phyloP scores from a whole-genome alignment of 2,113 vertebrate species.

The Emydura subglobosa region DNA sequence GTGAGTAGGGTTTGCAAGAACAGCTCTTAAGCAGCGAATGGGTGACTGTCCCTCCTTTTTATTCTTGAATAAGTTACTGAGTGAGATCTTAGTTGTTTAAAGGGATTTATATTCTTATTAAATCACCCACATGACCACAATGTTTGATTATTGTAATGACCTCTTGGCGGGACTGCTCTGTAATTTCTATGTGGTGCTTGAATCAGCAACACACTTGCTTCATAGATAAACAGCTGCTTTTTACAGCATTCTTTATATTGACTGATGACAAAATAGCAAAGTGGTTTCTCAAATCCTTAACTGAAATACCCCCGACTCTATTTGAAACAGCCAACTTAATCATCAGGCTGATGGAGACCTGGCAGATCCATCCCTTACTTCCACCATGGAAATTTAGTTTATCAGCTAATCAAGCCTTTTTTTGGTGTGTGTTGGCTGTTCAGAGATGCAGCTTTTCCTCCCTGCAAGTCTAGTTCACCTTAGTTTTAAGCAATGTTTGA shows the following conservation, averaged over 20 bases:
- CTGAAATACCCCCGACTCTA: rapidly evolving
- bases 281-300: not conserved
- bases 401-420: not conserved
- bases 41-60: rapidly evolving
- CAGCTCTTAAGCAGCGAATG: not conserved
- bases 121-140: not conserved
- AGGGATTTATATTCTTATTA: rapidly evolving
- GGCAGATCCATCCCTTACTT: not conserved
- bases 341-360: not conserved
- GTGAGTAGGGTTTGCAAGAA: not conserved
- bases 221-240: not conserved
- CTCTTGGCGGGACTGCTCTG: not conserved
- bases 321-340: rapidly evolving
- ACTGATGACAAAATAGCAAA: not conserved
- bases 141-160: not conserved
- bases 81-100: not conserved
- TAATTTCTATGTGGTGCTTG: not conserved
- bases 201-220: not conserved
- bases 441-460: not conserved
- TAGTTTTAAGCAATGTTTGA: not conserved
- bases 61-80: not conserved
- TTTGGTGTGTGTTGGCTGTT: not conserved
- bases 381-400: not conserved
- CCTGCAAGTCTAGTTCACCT: not conserved
- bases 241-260: not conserved